Base-by-base conservation (phyloP, 2,888 invertebrate species). In the Lasioglossum lativentre region DNA sequence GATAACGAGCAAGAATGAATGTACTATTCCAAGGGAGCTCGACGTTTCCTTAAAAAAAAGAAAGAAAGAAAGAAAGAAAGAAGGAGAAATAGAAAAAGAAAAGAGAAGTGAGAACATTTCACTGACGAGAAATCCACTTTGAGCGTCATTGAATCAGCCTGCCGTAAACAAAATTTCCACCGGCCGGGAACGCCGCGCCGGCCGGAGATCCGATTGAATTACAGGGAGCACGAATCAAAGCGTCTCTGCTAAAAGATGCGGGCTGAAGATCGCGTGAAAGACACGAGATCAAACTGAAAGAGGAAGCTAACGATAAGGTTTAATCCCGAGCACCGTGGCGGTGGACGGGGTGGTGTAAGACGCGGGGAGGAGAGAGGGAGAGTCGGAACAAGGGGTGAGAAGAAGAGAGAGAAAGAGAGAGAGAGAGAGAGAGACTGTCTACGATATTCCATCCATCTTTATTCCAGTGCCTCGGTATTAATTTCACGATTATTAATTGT, bases 401-500 rank as follows among this genome's bases (percentile, higher is more conserved):
- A 52, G 52, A 52, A 52, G 52, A n/a, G 52, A 52, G 52, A 52
- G 52, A 23, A 3, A 34, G 34, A 34, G 34, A 3, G 34, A 38
- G 38, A 38, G 38, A 38, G 38, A 4, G 38, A 52, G 52, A 52
- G 52, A n/a, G 52, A 52, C 23, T 10, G n/a, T 1, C 23, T 10
- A 52, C 52, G 23, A 52, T 52, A 52, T n/a, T 70, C 78, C 56
- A 85, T 86, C 72, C 76, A 78, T 86, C 86, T 86, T 86, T 88
- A 88, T 86, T 78, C 75, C 82, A 45, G 82, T 79, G 75, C 75
- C 80, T 80, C 42, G 82, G 87, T 89, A 90, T 91, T 91, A 91
- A 91, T 91, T 88, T 82, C 88, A 80, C 86, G 83, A 91, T 89
- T 90, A 91, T 91, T 91, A 89, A 91, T 91, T 88, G 86, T 78